Evolutionary conservation across 2,888 invertebrate species (phyloP).

Genomic region (Drosophila incognita): DNA sequence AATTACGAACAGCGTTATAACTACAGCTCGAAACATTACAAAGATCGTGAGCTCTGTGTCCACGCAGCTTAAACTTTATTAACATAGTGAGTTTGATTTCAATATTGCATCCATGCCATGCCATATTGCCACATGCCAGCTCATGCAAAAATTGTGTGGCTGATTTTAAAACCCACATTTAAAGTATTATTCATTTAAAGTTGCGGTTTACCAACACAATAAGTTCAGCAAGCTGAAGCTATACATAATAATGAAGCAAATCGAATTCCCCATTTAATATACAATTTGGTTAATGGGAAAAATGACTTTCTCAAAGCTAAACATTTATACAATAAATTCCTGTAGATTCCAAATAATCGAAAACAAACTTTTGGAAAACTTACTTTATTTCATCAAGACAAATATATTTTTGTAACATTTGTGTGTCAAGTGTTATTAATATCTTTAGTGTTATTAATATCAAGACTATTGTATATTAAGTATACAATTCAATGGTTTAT

Average conservation of each 20-base stretch:
- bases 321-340: not conserved
- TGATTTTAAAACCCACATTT: not conserved
- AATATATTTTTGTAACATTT: constrained; percentile 5
- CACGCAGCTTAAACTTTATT: not conserved
- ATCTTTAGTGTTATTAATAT: constrained; percentile 18
- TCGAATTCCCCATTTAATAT: not conserved
- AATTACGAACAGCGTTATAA: not conserved
- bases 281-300: too few species aligned
- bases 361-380: not conserved
- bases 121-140: too few species aligned
- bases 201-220: not conserved
- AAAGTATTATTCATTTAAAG: constrained; percentile 8
- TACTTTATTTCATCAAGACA: constrained; percentile 10
- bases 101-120: not conserved
- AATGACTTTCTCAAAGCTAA: not conserved
- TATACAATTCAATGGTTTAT: not conserved
- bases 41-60: not conserved
- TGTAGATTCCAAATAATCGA: not conserved
- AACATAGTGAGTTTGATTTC: not conserved
- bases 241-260: not conserved
- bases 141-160: not conserved
- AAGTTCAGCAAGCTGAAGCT: not conserved
- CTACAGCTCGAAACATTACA: constrained; percentile 3
- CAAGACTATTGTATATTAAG: constrained; percentile 7
- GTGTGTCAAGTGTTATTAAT: not conserved